Evolutionary conservation across 30 jellyfish, hydroid and myxozoan species (phyloP), one percentile per base, ranked within the genome.

Genomic region (Aurelia aurita complex sp. Pacific): DNA sequence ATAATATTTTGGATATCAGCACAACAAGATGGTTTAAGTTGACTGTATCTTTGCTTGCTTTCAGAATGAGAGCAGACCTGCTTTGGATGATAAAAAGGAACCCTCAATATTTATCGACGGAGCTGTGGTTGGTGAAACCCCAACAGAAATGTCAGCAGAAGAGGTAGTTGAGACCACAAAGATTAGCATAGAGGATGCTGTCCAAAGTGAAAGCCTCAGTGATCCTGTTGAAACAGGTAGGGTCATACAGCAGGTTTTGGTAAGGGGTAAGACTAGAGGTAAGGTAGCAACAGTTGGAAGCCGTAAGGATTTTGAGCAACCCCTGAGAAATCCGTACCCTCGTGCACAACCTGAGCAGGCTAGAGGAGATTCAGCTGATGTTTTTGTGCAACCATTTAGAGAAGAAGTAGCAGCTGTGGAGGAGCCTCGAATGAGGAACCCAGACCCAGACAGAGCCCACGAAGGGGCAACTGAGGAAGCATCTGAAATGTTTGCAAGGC

Each of bases 101-200:
- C 6, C 52, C 6, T 2, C 32, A 54, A 35, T 75, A 9, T 10
- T 15, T 2, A 46, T 75, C 9, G 60, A 19, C 9, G 85, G 85
- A 12, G 85, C 60, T 17, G 74, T 17, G 35, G 60, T 32, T 15
- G 85, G 70, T n/a, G 85, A 75, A 55, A 75, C 62, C 85, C 70
- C 66, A 10, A 75, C 74, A 52, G 85, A 75, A 19, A n/a, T 23
- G 16, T 17, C 29, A n/a, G 52, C 8, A 43, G 36, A 36, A 73
- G 66, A 19, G 73, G 57, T 46, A 9, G 57, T 9, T 46, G 57
- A 46, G 57, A 7, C 57, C 57, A 46, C 14, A 46, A 46, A 46
- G 57, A 46, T 46, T 5, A 46, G 57, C 57, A 2, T 46, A 46
- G 57, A 46, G 57, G 57, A 14, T 46, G 57, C 57, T 46, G 57